Base-by-base conservation (phyloP, 2,797 vertebrate species). In the Hippopotamyrus pictus region DNA sequence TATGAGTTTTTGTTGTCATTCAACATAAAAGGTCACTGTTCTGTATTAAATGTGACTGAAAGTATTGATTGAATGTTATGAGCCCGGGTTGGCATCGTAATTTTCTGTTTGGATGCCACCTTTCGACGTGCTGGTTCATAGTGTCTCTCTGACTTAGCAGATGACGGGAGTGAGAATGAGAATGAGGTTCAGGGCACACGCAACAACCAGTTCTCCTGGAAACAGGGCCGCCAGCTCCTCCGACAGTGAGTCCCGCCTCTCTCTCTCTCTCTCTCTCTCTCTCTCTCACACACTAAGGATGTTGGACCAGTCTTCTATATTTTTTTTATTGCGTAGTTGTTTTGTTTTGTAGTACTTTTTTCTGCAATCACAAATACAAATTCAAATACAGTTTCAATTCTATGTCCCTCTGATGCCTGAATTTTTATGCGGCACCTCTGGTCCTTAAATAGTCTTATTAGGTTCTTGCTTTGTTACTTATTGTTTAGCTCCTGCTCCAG, bases 181-280 rank as follows among this genome's bases (percentile, higher is more conserved):
- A 94, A 95, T 88, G 96, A 97, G 93, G 93, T 93, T 91, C 97
- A 94, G 93, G 97, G 94, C 95, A 95, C 96, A 5, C 96, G 97
- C 84, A 99, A 98, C 93, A 99, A 97, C 95, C 99, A 99, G 93
- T 96, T 99, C 95, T 99, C 98, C 94, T 99, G 98, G 98, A 99
- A 98, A 94, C 98, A 99, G 95, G 98, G 98, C 87, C 96, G 98
- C 1, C 98, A 99, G 91, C 97, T 99, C 89, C 97, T 99, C 92
- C 96, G 99, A 95, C 98, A 99, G 99, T 99, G 95, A 97, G 98
- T 96, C 87, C 87, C 12, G 1, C 33, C 17, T 48, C 46, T 12
- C 44, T 9, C 59, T 46, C 79, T 22, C 37, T 48, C 14, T 44
- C 37, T 44, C 17, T 73, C 69, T 73, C 62, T 33, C 62, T 69